Base-by-base conservation (phyloP, 2,797 vertebrate species). In the Eulemur albifrons region DNA sequence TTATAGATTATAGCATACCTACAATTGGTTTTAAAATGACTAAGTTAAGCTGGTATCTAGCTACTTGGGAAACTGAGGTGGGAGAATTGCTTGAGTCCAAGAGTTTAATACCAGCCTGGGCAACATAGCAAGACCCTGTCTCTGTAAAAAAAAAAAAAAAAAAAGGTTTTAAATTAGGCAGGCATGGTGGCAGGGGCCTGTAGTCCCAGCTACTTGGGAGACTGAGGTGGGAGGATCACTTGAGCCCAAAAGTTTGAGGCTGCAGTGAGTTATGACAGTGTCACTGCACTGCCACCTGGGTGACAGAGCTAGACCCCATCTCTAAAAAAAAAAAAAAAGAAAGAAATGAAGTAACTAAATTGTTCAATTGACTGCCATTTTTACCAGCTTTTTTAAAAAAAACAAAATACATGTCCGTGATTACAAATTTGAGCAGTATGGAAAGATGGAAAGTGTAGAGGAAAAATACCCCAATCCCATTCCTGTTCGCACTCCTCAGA, bases 11-110 rank as follows among this genome's bases (percentile, higher is more conserved):
- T 80, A 95, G 15, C 35, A 73, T 90, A 76, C 32, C 12, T 79
- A 54, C 9, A 25, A 11, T 92, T 92, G 88, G 13, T 63, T 90
- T 92, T 95, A 93, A 94, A 90, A 84, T 76, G 69, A 65, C 14
- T 50, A 43, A 69, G 27, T 79, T 91, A n/a, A n/a, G 63, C 32
- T 65, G 63, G 63, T 65, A n/a, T 65, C 32, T 15, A n/a, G 63
- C 63, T 65, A 65, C 30, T 65, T 65, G 32, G 15, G 15, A 65
- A 65, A 32, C 32, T 65, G 63, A 65, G 63, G 32, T n/a, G 32
- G 63, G 63, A n/a, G 32, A 65, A 65, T 65, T 65, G 32, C 32
- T 65, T 18, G 32, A 65, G 63, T 32, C 63, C 32, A n/a, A 7
- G 63, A 65, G 63, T 65, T 65, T 65, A 32, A n/a, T 3, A 65